Conservation (phyloP, 2,113 vertebrate genomes). For the Columba livia region DNA sequence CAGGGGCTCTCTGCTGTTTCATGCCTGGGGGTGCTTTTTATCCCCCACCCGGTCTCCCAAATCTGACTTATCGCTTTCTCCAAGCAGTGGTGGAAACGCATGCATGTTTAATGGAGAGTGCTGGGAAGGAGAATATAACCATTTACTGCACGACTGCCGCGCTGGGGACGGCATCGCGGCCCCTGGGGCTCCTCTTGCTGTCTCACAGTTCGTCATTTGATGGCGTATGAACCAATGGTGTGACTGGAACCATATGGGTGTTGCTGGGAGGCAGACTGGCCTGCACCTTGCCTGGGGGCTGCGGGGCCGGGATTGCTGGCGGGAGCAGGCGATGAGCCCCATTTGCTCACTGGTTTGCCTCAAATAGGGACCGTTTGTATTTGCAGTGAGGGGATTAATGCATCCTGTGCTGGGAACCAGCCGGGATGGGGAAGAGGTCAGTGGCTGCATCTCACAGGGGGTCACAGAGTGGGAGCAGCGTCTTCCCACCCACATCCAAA, state of each 20-base stretch:
- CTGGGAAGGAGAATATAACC: constrained; percentile 37
- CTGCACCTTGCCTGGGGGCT: too few relatives aligned
- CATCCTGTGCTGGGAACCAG: too few relatives aligned
- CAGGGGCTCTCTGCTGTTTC: neutral
- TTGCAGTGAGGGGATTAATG: too few relatives aligned
- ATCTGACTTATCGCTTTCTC: constrained; percentile 47
- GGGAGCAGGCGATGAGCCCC: too few relatives aligned
- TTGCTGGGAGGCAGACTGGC: neutral
- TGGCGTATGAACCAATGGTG: neutral
- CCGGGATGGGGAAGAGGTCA: too few relatives aligned
- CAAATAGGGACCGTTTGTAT: too few relatives aligned
- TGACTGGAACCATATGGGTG: neutral
- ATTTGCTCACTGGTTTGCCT: too few relatives aligned
- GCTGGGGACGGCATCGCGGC: neutral
- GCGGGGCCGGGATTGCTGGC: too few relatives aligned
- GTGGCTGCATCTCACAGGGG: too few relatives aligned
- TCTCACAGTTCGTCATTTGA: neutral
- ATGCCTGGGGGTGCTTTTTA: constrained; percentile 25
- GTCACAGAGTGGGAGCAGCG: too few relatives aligned
- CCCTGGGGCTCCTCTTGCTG: neutral
- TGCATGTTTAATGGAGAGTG: constrained; percentile 41
- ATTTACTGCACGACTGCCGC: neutral
- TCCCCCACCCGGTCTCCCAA: neutral
- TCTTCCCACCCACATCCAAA: too few relatives aligned
- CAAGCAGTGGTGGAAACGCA: neutral